These are phyloP conservation scores for Philereme transversata DNA, from an alignment of 2,888 invertebrate species.

Conservation along the genomic window DNA sequence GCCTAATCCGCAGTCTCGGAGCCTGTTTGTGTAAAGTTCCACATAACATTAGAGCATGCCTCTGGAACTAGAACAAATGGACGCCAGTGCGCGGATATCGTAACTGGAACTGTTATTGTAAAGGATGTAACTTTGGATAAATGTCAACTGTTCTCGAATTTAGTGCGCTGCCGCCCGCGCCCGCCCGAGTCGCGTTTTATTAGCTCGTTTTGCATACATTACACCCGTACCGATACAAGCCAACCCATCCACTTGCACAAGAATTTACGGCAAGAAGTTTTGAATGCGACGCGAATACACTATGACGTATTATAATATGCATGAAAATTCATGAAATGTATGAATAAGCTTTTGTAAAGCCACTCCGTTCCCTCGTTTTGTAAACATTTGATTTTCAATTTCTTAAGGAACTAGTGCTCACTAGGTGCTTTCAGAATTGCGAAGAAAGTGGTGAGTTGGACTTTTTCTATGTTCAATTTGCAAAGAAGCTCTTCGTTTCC, in stretches of 20 bases:
- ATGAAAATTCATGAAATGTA: constrained; percentile 16
- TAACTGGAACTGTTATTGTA: constrained; percentile 78
- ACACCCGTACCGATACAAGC: constrained; percentile 60
- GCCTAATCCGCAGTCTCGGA: constrained; percentile 62
- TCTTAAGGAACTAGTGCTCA: constrained; percentile 14
- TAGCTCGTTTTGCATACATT: constrained; percentile 78
- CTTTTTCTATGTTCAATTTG: constrained; percentile 63
- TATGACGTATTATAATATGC: constrained; percentile 18
- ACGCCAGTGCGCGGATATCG: constrained; percentile 72
- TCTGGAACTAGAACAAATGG: constrained; percentile 76
- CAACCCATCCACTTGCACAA: constrained; percentile 45
- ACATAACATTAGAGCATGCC: constrained; percentile 70
- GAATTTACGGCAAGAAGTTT: constrained; percentile 44
- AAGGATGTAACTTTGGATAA: constrained; percentile 82
- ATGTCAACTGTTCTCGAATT: constrained; percentile 79
- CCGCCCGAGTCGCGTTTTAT: constrained; percentile 71
- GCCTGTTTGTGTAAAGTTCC: constrained; percentile 74
- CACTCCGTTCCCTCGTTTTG: constrained; percentile 24
- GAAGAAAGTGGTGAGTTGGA: constrained; percentile 29
- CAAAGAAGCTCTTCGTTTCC: constrained; percentile 54
- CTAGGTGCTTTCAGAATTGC: constrained; percentile 16
- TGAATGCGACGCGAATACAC: constrained; percentile 27
- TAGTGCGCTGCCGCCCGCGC: constrained; percentile 66
- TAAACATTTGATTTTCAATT: constrained; percentile 22
- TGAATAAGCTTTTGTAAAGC: constrained; percentile 16